Conservation (phyloP, 1,140 invertebrate genomes). For the Dryas iulia region DNA sequence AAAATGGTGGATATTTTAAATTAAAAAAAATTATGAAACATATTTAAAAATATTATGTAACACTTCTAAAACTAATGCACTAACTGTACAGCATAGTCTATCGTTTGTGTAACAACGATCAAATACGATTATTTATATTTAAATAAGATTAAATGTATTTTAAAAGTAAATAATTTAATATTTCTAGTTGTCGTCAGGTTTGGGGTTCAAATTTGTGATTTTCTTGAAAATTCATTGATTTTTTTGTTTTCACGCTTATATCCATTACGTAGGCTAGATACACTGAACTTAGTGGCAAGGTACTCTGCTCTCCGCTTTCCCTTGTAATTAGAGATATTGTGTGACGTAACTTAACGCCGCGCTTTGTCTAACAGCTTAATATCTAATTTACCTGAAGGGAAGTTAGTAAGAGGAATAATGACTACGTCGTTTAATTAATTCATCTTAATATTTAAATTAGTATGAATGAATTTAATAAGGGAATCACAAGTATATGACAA, state of each 20-base stretch:
- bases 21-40: neutral
- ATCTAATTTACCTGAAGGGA: no score
- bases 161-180: neutral
- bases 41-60: neutral
- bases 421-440: no score
- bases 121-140: neutral
- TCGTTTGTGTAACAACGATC: constrained; percentile 14
- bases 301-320: no score
- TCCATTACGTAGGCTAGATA: no score
- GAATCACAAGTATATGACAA: no score
- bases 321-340: neutral
- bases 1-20: neutral
- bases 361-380: no score
- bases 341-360: neutral
- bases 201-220: neutral
- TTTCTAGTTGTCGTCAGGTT: neutral
- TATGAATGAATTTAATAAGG: no score
- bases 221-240: neutral
- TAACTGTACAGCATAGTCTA: neutral
- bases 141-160: neutral
- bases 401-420: no score
- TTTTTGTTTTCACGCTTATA: no score
- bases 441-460: no score
- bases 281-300: no score
- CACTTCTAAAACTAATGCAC: neutral